Base-by-base conservation (phyloP, 2,888 invertebrate species). In the Bellardia bayeri region DNA sequence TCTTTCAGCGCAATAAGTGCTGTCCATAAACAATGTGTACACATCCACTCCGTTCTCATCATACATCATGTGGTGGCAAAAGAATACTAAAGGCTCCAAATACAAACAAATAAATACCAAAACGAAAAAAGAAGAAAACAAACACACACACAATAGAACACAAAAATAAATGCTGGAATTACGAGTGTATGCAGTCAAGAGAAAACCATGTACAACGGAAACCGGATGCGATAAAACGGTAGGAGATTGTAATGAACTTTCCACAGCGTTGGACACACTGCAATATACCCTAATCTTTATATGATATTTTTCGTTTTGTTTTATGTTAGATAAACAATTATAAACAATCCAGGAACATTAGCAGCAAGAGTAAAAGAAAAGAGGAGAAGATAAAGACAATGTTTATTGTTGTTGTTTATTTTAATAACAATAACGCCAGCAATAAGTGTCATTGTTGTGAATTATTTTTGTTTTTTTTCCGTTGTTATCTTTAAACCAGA, bases 361-460 rank as follows among this genome's bases (percentile, higher is more conserved):
- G 33, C 61, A 61, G 42, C 16, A 71, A 45, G 13, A 54, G 54
- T 40, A 81, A 33, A 8, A 8, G 23, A 8, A 80, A 72, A 82
- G 23, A 78, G 64, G 8, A 78, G 45, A 63, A 37, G 56, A 75
- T n/a, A 40, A 75, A 42, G 37, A 40, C 45, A 37, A 63, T 63
- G 37, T 54, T 51, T 69, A 1, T 37, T 16, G 51, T 49, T 51
- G 1, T 33, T 69, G 9, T 69, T 23, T 69, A 40, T 49, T 16
- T 54, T 68, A 63, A 86, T 79, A 82, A 74, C 75, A 85, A 74
- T 69, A 71, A 86, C 81, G 51, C 76, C 84, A 82, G 85, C 86
- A 88, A 88, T 90, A 89, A 91, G 90, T 91, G 91, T 90, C 91
- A 92, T 91, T 92, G 92, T 92, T 91, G 90, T 91, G 92, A 92